Evolutionary conservation across 2,888 invertebrate species (phyloP), one percentile per base, ranked within the genome.

Genomic region (Escarpia spicata): DNA sequence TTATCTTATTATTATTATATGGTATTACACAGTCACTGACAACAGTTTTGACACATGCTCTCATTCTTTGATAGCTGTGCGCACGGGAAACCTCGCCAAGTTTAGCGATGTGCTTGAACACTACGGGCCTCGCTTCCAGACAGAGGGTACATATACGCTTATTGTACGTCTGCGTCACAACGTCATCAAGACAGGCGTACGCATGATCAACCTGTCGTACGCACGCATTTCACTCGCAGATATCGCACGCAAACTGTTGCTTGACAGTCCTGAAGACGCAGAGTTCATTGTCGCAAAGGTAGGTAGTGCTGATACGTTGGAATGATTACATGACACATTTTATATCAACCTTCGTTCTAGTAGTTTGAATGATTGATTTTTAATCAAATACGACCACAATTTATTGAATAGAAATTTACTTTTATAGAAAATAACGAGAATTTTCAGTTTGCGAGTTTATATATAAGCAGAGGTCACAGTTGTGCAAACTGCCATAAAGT

Each of bases 251-350:
- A 99, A 99, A 96, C 97, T 99, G 93, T 98, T 98, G 89, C 97
- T 99, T 92, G 99, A 99, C 96, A 99, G 98, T 0, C 98, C 98
- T 1, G 99, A 99, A 96, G 99, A 99, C 97, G 99, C 99, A 0
- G 99, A 99, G 96, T 99, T 99, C 96, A 99, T 99, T 96, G 99
- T 99, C 0, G 99, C 99, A 0, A 99, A 99, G 97, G 97, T 97
- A 94, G 91, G 58, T 92, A 90, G 31, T 1, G 44, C 91, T 37
- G 89, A 92, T 26, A 26, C 4, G 26, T 26, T 75, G 26, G 6
- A 75, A 60, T 19, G 15, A 4, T 26, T 60, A 19, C 75, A 52
- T 52, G 52, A 12, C 9, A 12, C 52, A 52, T 52, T n/a, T 75
- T n/a, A 75, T 75, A 75, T 75, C n/a, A n/a, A n/a, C 75, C 75